Base-by-base conservation (phyloP, 1,140 invertebrate species). In the Hirudo medicinalis region DNA sequence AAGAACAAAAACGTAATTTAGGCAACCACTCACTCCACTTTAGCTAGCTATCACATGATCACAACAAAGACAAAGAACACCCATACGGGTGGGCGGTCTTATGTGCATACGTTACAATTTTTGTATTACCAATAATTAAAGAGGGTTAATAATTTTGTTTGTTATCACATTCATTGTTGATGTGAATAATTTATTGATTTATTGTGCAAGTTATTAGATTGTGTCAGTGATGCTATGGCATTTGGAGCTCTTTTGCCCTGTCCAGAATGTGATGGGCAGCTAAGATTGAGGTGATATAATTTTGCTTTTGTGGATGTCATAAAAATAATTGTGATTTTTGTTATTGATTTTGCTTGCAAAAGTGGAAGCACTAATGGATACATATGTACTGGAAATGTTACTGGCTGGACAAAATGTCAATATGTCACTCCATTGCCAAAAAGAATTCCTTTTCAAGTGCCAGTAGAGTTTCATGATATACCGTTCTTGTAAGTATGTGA, bases 331-430 rank as follows among this genome's bases (percentile, higher is more conserved):
- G 72, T 27, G 49, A 67, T 55, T 72, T 17, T 70, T 74, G 19
- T 22, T 49, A 22, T 57, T 71, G 29, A 22, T 22, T 54, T 22
- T 55, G 25, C 40, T 29, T 49, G 19, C 32, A 54, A 17, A 29
- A 72, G 68, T 69, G 89, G 87, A 73, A 86, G 86, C 71, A 89
- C 88, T 76, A 87, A 87, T 75, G 89, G 89, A 0, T 95, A 94
- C 78, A 82, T 85, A 73, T 95, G 92, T 78, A 83, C 80, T 75
- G 94, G 94, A 57, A 83, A 89, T 80, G 76, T 94, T 49, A 89
- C 88, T 29, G 94, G 94, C 80, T 98, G 92, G 91, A 89, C 90
- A 0, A 91, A 90, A 81, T 98, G 95, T 80, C 84, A 85, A 57
- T 87, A 88, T 75, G 78, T 87, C 13, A 87, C 87, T 0, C 86